Evolutionary conservation across 2,888 invertebrate species (phyloP).

Genomic region (Rhingia campestris): DNA sequence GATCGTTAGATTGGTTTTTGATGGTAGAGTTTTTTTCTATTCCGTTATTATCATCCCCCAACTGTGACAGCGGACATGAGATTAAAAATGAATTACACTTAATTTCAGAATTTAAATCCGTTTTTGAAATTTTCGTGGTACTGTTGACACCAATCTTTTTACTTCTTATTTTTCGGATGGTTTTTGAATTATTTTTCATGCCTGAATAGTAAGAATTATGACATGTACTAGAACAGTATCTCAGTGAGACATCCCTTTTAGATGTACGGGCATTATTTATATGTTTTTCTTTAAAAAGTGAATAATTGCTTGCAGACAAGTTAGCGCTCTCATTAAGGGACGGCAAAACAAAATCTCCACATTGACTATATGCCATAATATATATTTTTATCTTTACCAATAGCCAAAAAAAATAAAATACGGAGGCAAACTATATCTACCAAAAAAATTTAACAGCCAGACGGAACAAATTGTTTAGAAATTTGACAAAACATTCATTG

Average conservation of each 20-base stretch:
- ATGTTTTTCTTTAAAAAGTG: conserved; percentile 8
- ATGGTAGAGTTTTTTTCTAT: conserved; percentile 22
- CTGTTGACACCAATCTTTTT: conserved; percentile 30
- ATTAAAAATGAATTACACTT: conserved; percentile 12
- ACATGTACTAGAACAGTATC: neutral
- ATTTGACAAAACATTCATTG: conserved; percentile 35
- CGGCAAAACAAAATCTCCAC: conserved; percentile 44
- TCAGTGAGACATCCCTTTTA: neutral
- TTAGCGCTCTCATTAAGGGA: conserved; percentile 31
- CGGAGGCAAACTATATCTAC: neutral
- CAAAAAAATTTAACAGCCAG: conserved; percentile 34
- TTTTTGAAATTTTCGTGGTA: conserved; percentile 3
- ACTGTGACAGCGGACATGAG: conserved; percentile 17
- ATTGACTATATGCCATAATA: conserved; percentile 34
- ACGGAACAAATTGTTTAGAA: conserved; percentile 19
- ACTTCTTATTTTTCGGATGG: conserved; percentile 6
- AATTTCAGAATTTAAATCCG: neutral
- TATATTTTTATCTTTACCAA: neutral
- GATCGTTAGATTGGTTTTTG: conserved; percentile 4
- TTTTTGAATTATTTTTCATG: conserved; percentile 9
- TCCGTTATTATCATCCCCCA: conserved; percentile 30
- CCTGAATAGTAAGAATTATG: neutral
- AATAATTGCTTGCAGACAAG: neutral
- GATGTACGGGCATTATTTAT: neutral
- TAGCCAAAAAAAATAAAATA: neutral